phyloP scores from a whole-genome alignment of 1,140 invertebrate genomes.

The Theocolax elegans region DNA sequence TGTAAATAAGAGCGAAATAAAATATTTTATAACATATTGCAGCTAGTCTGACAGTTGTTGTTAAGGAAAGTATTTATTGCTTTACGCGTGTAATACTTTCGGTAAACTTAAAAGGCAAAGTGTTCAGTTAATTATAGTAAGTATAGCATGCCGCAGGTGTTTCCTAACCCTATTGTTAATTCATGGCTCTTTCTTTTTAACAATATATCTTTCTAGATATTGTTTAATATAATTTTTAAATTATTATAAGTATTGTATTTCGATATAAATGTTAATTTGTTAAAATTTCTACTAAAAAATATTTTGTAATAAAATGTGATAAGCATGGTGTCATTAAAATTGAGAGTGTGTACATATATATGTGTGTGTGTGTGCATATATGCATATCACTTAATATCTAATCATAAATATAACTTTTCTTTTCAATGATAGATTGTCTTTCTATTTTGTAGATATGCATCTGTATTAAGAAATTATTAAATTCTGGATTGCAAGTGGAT shows the following conservation, averaged over 20 bases:
- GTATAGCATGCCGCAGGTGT: conserved; percentile 4
- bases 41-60: too few relatives aligned
- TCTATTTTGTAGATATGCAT: conserved; percentile 13
- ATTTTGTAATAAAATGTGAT: background rate
- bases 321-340: background rate
- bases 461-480: background rate
- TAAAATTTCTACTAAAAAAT: background rate
- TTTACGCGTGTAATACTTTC: too few relatives aligned
- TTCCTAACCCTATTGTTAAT: conserved; percentile 12
- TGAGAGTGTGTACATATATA: background rate
- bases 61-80: too few relatives aligned
- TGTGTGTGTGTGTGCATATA: background rate
- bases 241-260: too few relatives aligned
- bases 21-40: background rate
- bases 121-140: too few relatives aligned
- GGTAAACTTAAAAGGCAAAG: too few relatives aligned
- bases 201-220: too few relatives aligned
- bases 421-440: too few relatives aligned
- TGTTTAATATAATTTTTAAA: too few relatives aligned
- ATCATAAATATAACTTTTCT: background rate
- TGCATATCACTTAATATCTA: background rate
- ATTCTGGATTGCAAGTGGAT: conserved; percentile 1
- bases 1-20: conserved; percentile 23
- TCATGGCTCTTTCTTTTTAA: background rate
- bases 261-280: too few relatives aligned